Evolutionary conservation across 2,797 vertebrate genomes (phyloP).

Genomic region (Halcyon smyrnensis): DNA sequence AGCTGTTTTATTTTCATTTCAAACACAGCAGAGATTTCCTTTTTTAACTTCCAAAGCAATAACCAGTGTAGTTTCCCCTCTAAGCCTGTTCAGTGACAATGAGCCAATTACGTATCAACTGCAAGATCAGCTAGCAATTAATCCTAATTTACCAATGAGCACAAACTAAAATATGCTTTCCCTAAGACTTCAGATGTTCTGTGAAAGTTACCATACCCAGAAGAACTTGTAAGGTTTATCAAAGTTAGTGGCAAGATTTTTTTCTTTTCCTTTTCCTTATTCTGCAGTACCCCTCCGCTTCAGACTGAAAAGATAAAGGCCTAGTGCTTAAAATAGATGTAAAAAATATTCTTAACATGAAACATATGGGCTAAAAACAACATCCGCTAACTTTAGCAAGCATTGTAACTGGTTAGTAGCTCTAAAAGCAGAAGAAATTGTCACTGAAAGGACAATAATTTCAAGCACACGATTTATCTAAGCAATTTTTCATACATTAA

Average conservation of each 20-base stretch:
- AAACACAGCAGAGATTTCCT: neutral
- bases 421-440: neutral
- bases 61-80: neutral
- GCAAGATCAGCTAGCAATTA: constrained; percentile 3
- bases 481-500: neutral
- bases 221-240: neutral
- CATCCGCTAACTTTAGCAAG: neutral
- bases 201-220: neutral
- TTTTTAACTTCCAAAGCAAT: constrained; percentile 34
- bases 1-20: constrained; percentile 51
- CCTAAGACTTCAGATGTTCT: neutral
- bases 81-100: neutral
- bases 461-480: neutral
- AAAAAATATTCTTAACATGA: neutral
- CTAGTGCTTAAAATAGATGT: neutral
- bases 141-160: neutral
- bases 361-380: neutral
- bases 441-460: neutral
- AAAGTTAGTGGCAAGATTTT: neutral
- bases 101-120: constrained; percentile 12
- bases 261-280: neutral
- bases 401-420: neutral
- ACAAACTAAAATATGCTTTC: neutral
- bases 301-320: neutral
- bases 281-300: neutral